These are phyloP conservation scores for Zygogramma bicolorata DNA, from an alignment of 2,888 invertebrate species.

Conservation along the genomic window DNA sequence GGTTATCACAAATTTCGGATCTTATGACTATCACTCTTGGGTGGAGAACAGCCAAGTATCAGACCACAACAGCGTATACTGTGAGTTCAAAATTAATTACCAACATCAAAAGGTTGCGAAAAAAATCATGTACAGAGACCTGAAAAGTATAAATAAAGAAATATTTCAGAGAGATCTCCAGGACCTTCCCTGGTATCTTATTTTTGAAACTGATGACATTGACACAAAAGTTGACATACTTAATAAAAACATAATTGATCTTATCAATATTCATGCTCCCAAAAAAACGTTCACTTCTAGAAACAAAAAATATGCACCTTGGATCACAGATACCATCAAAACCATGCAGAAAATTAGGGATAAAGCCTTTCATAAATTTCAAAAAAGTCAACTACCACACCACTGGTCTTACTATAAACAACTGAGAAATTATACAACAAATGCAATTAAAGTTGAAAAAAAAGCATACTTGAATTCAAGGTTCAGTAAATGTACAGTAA, in stretches of 20 bases:
- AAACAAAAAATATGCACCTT: slow-evolving; percentile 1
- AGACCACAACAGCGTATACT: neutral
- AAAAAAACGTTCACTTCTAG: neutral
- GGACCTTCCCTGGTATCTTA: neutral
- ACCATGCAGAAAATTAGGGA: neutral
- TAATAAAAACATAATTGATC: neutral
- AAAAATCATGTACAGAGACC: neutral
- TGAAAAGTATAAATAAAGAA: neutral
- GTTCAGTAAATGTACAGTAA: neutral
- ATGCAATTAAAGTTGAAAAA: neutral
- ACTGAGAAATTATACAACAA: neutral
- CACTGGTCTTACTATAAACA: neutral
- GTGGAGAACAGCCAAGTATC: neutral
- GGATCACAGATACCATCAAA: slow-evolving; percentile 1
- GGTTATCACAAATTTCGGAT: neutral
- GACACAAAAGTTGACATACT: neutral
- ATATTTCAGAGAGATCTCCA: neutral
- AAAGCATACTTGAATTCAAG: neutral
- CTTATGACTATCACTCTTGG: neutral
- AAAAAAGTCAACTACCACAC: neutral
- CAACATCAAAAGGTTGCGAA: neutral
- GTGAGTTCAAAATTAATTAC: neutral
- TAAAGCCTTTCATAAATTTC: neutral
- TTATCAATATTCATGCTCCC: neutral
- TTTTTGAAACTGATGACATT: neutral